Evolutionary conservation across 2,888 invertebrate species (phyloP), one percentile per base, ranked within the genome.

Genomic region (Stratiomys singularior): DNA sequence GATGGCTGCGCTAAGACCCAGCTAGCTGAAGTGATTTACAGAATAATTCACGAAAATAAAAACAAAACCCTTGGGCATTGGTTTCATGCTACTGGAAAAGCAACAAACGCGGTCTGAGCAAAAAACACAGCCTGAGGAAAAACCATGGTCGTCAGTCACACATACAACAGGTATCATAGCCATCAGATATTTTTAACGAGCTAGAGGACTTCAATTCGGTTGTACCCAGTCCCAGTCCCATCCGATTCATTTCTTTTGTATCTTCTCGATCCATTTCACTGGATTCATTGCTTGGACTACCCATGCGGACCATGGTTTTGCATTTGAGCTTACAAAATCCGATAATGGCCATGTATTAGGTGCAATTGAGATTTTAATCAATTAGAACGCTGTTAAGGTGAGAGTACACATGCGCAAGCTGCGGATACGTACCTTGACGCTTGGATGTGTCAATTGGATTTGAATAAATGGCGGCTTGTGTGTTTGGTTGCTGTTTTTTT

Each of bases 341-440:
- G 71, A 71, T 71, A 71, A 52, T 71, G 71, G 37, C 52, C 30
- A 15, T 47, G 47, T 71, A 71, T 71, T 71, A 71, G 71, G 71
- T 52, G 71, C 71, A 71, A 71, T 71, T 71, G 71, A 47, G 71
- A 71, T 71, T 47, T 71, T 71, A 52, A 71, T 71, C 71, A 71
- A 47, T 71, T 47, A 47, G 52, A 71, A 71, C 71, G 52, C 28
- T 37, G 37, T 37, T 25, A 47, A 71, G 25, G 52, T 71, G 71
- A 30, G 27, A 64, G 30, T 15, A 28, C 28, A 30, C 28, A 64
- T 25, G 23, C 60, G 18, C 7, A 7, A 21, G 5, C 23, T 18
- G 21, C n/a, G n/a, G n/a, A n/a, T n/a, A n/a, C n/a, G n/a, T 21
- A 21, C 21, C 7, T 0, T 60, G 15, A 7, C 13, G 7, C 11